These are phyloP conservation scores for Cephus pygmeus DNA, from an alignment of 2,888 invertebrate species.

Conservation along the genomic window DNA sequence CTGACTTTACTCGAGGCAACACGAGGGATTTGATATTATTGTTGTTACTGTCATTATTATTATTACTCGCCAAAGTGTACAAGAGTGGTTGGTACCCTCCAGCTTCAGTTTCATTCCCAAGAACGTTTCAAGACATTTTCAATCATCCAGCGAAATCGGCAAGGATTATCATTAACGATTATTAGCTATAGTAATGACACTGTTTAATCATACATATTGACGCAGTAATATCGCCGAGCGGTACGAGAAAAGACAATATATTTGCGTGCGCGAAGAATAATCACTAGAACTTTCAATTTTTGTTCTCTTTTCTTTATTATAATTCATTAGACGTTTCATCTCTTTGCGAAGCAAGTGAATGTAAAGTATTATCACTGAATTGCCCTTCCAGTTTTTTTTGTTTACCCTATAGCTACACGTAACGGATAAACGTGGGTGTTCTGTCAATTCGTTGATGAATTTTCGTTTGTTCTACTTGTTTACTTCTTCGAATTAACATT, in stretches of 20 bases:
- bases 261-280: background rate
- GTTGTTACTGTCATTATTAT: background rate
- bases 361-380: background rate
- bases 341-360: background rate
- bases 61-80: background rate
- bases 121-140: background rate
- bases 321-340: background rate
- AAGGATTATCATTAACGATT: background rate
- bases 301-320: background rate
- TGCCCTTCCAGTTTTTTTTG: background rate
- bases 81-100: background rate
- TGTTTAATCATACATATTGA: background rate
- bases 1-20: background rate
- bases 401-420: background rate
- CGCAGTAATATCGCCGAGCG: background rate
- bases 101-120: background rate
- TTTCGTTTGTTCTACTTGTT: background rate
- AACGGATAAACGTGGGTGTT: background rate
- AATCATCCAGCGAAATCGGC: background rate
- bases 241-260: background rate
- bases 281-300: background rate
- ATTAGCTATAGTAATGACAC: background rate
- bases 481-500: background rate
- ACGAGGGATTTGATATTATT: background rate
- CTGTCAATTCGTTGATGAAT: background rate